Conservation (phyloP, 2,888 invertebrate genomes). For the Drosophila testacea region DNA sequence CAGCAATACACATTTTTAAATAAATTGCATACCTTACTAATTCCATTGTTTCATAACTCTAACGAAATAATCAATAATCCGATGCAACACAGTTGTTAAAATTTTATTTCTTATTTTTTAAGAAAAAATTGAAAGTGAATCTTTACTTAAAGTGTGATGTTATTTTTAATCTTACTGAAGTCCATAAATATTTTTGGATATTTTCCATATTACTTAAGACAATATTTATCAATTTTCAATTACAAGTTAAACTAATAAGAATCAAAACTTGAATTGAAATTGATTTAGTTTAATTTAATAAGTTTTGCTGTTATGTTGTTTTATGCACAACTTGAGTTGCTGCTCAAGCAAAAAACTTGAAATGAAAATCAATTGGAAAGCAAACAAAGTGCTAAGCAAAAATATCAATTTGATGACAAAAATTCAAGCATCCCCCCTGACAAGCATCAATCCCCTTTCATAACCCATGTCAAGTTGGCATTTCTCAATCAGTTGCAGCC, state of each 20-base stretch:
- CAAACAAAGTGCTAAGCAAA: conserved; percentile 44
- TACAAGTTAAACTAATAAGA: conserved; percentile 4
- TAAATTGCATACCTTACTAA: no score
- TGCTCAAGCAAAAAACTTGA: conserved; percentile 18
- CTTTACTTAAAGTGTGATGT: no score
- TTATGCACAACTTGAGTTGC: background rate
- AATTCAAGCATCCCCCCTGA: conserved; percentile 3
- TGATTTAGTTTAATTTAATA: conserved; percentile 25
- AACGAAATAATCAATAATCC: no score
- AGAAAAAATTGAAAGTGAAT: background rate
- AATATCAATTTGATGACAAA: conserved; percentile 48
- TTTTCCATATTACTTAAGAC: background rate
- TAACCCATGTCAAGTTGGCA: conserved; percentile 58
- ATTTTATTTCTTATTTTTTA: background rate
- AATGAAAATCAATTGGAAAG: conserved; percentile 47
- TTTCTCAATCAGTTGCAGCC: conserved; percentile 57
- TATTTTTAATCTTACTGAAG: no score
- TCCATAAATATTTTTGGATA: no score
- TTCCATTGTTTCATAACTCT: no score
- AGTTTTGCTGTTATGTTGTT: conserved; percentile 2
- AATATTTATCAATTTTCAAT: background rate
- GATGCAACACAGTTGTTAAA: background rate
- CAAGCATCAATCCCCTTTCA: conserved; percentile 3
- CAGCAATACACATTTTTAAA: no score
- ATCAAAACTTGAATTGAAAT: conserved; percentile 15